Evolutionary conservation across 2,888 invertebrate species (phyloP).

Genomic region (Agriopis aurantiaria): DNA sequence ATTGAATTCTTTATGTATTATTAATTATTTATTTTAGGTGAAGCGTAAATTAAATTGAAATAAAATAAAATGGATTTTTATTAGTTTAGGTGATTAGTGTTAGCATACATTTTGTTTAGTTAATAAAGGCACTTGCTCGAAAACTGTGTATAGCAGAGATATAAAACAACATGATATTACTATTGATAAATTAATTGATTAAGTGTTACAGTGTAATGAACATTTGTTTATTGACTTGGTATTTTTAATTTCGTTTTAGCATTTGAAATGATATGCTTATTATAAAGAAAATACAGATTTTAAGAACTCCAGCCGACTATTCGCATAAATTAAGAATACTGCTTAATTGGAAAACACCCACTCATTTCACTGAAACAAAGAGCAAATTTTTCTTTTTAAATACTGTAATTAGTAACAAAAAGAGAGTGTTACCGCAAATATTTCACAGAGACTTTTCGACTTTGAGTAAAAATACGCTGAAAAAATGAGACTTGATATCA

Average conservation of each 20-base stretch:
- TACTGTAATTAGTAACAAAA: slow-evolving; percentile 24
- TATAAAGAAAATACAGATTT: neutral
- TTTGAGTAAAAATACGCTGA: slow-evolving; percentile 31
- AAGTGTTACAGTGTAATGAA: too few species aligned
- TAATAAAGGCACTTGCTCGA: too few species aligned
- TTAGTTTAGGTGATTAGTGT: too few species aligned
- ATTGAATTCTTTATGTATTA: too few species aligned
- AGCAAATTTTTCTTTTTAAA: slow-evolving; percentile 8
- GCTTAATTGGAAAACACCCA: neutral
- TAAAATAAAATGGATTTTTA: too few species aligned
- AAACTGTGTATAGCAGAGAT: too few species aligned
- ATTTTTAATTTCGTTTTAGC: neutral
- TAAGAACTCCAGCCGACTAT: neutral
- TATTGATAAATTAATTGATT: too few species aligned
- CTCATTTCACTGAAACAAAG: slow-evolving; percentile 6
- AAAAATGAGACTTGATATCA: slow-evolving; percentile 40
- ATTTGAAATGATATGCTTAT: neutral
- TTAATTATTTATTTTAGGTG: too few species aligned
- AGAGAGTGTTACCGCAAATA: slow-evolving; percentile 26
- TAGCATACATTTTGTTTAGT: too few species aligned
- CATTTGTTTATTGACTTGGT: too few species aligned
- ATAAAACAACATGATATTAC: too few species aligned
- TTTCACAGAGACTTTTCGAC: slow-evolving; percentile 20
- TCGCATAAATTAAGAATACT: neutral
- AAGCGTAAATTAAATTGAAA: too few species aligned